Evolutionary conservation across 2,113 vertebrate genomes (phyloP), one percentile per base, ranked within the genome.

Genomic region (Electrona antarctica): DNA sequence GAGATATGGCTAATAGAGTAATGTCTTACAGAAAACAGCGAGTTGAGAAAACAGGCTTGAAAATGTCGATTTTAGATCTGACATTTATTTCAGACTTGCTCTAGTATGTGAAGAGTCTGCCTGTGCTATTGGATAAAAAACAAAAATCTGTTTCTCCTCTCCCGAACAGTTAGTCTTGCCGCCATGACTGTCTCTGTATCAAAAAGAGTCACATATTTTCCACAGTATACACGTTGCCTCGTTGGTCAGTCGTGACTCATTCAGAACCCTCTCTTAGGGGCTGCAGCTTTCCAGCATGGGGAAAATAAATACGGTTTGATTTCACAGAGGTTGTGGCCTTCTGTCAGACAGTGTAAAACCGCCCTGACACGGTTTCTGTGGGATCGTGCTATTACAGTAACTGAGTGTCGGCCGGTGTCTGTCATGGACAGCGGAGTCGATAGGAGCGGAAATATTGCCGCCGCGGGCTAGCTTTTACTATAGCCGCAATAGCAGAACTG

Each of bases 391-490:
- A 60, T 83, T 64, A 69, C 54, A 12, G 61, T 62, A 73, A 72
- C 28, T 65, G 64, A 64, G 69, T 78, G 65, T 57, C 64, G 71
- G 64, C 64, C 49, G 58, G 29, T 11, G 50, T 77, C 69, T 57
- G 58, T 74, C 79, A 73, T 33, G 46, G 46, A 4, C 12, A 55
- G 59, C 73, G 66, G 6, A 66, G 75, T 75, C 67, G 78, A 78
- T 67, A 69, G 63, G 74, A 69, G 70, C 72, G 69, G 73, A 82
- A 82, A 78, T 82, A 84, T 76, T 75, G 77, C 56, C 70, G 79
- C 70, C 68, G 48, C 12, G 11, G 73, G 59, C 69, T 49, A 67
- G 73, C 69, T 82, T 77, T 68, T 73, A 69, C 70, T 14, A 51
- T 14, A 51, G 51, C 73, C 78, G 64, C 73, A 64, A 41, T 74